These are phyloP conservation scores for Pterostichus niger DNA, from an alignment of 2,888 invertebrate species.

Conservation along the genomic window DNA sequence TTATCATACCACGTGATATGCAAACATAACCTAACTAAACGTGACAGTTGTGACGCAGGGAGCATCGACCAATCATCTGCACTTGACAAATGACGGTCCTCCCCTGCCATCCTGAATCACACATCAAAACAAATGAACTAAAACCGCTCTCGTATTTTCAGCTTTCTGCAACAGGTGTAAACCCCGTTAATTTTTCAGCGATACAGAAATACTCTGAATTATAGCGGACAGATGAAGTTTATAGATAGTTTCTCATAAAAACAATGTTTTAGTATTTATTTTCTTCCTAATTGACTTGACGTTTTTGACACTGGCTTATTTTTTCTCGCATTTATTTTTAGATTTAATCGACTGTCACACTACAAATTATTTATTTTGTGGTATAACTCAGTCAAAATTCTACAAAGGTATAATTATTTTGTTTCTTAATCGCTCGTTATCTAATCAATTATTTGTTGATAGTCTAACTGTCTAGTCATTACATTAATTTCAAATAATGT, in stretches of 20 bases:
- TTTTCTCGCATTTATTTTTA: slow-evolving; percentile 34
- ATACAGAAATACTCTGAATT: slow-evolving; percentile 28
- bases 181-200: not conserved
- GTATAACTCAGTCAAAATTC: slow-evolving; percentile 11
- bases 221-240: slow-evolving; percentile 20
- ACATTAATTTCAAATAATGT: too few species aligned
- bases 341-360: not conserved
- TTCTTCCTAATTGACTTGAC: slow-evolving; percentile 46
- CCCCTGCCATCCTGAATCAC: not conserved
- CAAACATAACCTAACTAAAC: slow-evolving; percentile 18
- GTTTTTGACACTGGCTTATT: slow-evolving; percentile 8
- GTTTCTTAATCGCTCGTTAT: not conserved
- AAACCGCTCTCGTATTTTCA: not conserved
- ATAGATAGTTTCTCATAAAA: slow-evolving; percentile 15
- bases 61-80: slow-evolving; percentile 5
- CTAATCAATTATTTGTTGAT: not conserved
- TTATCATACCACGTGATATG: slow-evolving; percentile 25
- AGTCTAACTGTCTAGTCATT: too few species aligned
- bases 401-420: not conserved
- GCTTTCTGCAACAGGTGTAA: slow-evolving; percentile 11
- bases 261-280: slow-evolving; percentile 29
- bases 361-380: slow-evolving; percentile 18
- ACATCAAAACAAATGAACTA: slow-evolving; percentile 14
- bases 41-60: not conserved
- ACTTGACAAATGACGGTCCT: slow-evolving; percentile 28